Evolutionary conservation across 2,888 invertebrate genomes (phyloP).

Genomic region (Leptinotarsa haldemani): DNA sequence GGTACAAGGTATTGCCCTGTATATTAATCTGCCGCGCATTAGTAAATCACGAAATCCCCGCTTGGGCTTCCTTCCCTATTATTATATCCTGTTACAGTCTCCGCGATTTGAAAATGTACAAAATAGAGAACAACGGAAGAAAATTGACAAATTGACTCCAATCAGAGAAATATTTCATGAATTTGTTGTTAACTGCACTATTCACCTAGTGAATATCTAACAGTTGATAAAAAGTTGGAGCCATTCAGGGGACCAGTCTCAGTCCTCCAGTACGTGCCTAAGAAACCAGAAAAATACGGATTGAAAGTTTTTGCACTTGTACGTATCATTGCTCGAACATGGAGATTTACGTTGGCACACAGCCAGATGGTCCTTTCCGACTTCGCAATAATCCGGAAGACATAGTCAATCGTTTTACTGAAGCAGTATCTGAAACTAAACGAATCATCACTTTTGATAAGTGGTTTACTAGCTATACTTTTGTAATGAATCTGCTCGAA

Average conservation of each 20-base stretch:
- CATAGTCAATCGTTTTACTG: slow-evolving; percentile 7
- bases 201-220: slow-evolving; percentile 42
- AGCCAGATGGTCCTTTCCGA: slow-evolving; percentile 19
- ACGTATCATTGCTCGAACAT: slow-evolving; percentile 46
- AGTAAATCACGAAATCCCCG: too few relatives aligned
- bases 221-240: slow-evolving; percentile 51
- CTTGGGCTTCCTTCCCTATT: too few relatives aligned
- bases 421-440: slow-evolving; percentile 14
- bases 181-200: slow-evolving; percentile 25
- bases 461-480: slow-evolving; percentile 35
- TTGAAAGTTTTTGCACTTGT: slow-evolving; percentile 51
- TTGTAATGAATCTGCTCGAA: too few relatives aligned
- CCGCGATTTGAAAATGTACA: slow-evolving; percentile 23
- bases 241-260: slow-evolving; percentile 40
- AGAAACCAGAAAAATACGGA: slow-evolving; percentile 53
- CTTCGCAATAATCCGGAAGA: slow-evolving; percentile 8
- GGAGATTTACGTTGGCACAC: slow-evolving; percentile 24
- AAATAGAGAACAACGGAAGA: slow-evolving; percentile 21
- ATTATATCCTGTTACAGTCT: slow-evolving; percentile 9
- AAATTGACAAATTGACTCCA: slow-evolving; percentile 41
- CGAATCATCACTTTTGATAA: slow-evolving; percentile 49
- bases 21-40: too few relatives aligned
- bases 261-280: slow-evolving; percentile 55
- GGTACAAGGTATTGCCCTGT: too few relatives aligned
- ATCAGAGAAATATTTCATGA: slow-evolving; percentile 49